phyloP scores from a whole-genome alignment of 2,888 invertebrate genomes.

The Entomobrya proxima region DNA sequence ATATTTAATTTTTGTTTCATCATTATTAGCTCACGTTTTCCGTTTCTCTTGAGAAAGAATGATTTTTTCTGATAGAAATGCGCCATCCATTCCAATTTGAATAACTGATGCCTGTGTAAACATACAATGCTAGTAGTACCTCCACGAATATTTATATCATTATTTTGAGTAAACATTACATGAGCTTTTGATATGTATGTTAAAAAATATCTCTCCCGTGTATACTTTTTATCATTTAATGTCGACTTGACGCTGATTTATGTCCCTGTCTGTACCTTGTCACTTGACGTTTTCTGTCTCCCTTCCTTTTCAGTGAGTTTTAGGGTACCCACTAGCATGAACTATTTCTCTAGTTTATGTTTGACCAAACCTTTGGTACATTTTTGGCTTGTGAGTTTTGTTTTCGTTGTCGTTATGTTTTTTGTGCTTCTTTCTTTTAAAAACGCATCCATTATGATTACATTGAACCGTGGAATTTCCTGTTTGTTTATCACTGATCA shows the following conservation, averaged over 20 bases:
- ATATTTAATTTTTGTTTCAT: not conserved
- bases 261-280: constrained; percentile 61
- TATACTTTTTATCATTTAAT: constrained; percentile 56
- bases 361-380: constrained; percentile 54
- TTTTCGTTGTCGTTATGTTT: not conserved
- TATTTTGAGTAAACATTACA: constrained; percentile 61
- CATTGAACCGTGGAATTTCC: constrained; percentile 41
- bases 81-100: constrained; percentile 18
- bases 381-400: constrained; percentile 2
- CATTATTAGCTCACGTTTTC: constrained; percentile 9
- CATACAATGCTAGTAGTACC: not conserved
- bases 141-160: constrained; percentile 55
- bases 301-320: not conserved
- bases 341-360: not conserved
- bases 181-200: constrained; percentile 54
- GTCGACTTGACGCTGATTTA: constrained; percentile 64
- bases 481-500: constrained; percentile 30
- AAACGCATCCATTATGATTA: constrained; percentile 40
- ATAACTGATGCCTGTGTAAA: not conserved
- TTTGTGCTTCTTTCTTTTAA: constrained; percentile 16
- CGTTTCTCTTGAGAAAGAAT: not conserved
- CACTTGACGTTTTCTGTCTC: constrained; percentile 46
- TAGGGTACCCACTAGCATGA: constrained; percentile 1
- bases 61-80: not conserved
- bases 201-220: constrained; percentile 55